Evolutionary conservation across 2,888 invertebrate genomes (phyloP), one percentile per base, ranked within the genome.

Genomic region (Stenichneumon culpator): DNA sequence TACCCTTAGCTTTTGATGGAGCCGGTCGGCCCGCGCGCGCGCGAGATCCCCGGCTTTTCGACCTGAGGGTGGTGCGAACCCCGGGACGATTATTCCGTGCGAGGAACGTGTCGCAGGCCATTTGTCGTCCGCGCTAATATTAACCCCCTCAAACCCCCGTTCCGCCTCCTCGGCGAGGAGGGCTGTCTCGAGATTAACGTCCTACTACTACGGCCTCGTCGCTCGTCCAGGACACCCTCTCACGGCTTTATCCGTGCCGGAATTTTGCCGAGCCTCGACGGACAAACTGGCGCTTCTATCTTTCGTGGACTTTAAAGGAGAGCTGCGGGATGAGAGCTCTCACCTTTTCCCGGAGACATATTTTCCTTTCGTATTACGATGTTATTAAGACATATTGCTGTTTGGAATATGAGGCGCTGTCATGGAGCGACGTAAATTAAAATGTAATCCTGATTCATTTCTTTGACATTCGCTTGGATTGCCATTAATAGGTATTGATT

Each of bases 61-160:
- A 73, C 80, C 68, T 69, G 70, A 52, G 75, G 69, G n/a, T 75
- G 63, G 65, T 52, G 52, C 25, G 74, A 47, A 65, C 60, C 69
- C 47, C 73, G 78, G 60, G 73, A 47, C 85, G 87, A 89, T 88
- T 89, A 88, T 88, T 82, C 88, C 68, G 79, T 74, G 82, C 79
- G 79, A 70, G 73, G 85, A 78, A 79, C 82, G 78, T 74, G 82
- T 82, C 69, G 77, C 74, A 75, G 80, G 86, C 84, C 86, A 83
- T 89, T 88, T 88, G 88, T 89, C 88, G 86, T 80, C 65, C 72
- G 11, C 44, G 78, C 70, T 63, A 72, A 77, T 82, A 84, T 79
- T 84, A 86, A 82, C 84, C 60, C 77, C 68, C 63, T 65, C 83
- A 16, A 9, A 19, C 19, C 39, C 50, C 77, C 65, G 65, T 39